Conservation (phyloP, 2,113 vertebrate genomes). For the Ancistrus triradiatus region DNA sequence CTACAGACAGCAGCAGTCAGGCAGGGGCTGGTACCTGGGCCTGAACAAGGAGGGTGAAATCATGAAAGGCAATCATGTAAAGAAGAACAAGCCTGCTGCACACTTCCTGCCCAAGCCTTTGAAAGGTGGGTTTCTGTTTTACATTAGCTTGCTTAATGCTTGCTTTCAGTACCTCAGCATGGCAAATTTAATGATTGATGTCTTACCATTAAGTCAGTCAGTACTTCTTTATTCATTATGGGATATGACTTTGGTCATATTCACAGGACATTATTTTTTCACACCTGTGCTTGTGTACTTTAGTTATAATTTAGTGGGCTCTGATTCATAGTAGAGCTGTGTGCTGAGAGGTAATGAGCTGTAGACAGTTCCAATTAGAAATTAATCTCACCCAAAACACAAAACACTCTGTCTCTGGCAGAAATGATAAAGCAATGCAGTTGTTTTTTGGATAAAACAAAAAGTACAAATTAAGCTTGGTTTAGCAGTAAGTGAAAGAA, state of each 20-base stretch:
- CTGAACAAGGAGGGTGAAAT: slow-evolving; percentile 99
- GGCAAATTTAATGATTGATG: no score
- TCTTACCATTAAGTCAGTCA: no score
- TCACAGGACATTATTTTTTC: background rate
- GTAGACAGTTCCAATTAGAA: background rate
- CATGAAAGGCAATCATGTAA: slow-evolving; percentile 99
- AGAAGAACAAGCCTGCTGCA: slow-evolving; percentile 97
- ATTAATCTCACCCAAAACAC: background rate
- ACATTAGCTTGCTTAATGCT: background rate
- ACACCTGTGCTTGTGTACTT: background rate
- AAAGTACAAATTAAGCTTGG: no score
- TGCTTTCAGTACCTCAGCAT: background rate
- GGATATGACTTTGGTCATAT: background rate
- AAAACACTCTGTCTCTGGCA: background rate
- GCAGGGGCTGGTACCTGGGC: slow-evolving; percentile 96
- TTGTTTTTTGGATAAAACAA: background rate
- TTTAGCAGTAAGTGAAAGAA: no score
- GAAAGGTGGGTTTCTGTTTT: slow-evolving; percentile 76
- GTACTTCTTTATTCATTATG: no score
- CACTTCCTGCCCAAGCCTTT: slow-evolving; percentile 98
- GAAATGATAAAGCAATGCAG: background rate
- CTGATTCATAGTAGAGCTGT: background rate
- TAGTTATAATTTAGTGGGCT: background rate
- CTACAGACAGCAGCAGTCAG: slow-evolving; percentile 97
- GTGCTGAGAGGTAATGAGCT: background rate